Percentiles rank a stretch among this genome's conserved stretches.
These are phyloP conservation scores for Paraescarpia echinospica DNA, from an alignment of 1,140 invertebrate genomes.

Conservation along the genomic window DNA sequence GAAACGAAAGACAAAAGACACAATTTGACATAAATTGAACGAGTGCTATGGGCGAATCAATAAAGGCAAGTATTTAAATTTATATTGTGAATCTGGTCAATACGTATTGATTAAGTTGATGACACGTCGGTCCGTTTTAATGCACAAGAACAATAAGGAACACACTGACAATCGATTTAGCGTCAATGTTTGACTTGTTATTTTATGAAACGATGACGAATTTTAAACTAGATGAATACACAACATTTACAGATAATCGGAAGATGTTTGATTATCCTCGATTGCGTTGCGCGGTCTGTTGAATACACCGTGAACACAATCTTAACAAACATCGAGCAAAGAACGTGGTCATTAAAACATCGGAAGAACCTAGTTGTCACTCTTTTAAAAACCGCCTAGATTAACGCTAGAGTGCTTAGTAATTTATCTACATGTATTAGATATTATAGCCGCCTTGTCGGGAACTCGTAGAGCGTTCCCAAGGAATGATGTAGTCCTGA, in stretches of 20 bases:
- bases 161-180: neutral
- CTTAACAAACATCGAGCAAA: neutral
- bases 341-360: too few relatives aligned
- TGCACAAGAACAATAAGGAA: neutral
- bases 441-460: too few relatives aligned
- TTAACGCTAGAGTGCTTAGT: too few relatives aligned
- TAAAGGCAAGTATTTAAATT: neutral
- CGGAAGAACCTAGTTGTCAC: too few relatives aligned
- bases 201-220: neutral
- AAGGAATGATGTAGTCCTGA: too few relatives aligned
- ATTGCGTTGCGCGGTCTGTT: neutral
- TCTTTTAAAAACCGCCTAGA: too few relatives aligned
- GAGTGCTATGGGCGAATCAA: neutral
- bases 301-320: neutral
- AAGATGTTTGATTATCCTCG: neutral
- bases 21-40: neutral
- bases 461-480: too few relatives aligned
- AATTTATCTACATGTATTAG: too few relatives aligned
- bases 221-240: neutral
- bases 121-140: too few relatives aligned
- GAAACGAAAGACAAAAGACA: neutral
- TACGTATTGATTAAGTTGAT: too few relatives aligned
- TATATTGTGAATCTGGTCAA: too few relatives aligned
- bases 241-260: too few relatives aligned
- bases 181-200: neutral